A percentile compares a stretch with the other conserved stretches of the same genome.
These are phyloP conservation scores for Sebastes trivittatus DNA, from an alignment of 2,797 vertebrate species.

Conservation along the genomic window DNA sequence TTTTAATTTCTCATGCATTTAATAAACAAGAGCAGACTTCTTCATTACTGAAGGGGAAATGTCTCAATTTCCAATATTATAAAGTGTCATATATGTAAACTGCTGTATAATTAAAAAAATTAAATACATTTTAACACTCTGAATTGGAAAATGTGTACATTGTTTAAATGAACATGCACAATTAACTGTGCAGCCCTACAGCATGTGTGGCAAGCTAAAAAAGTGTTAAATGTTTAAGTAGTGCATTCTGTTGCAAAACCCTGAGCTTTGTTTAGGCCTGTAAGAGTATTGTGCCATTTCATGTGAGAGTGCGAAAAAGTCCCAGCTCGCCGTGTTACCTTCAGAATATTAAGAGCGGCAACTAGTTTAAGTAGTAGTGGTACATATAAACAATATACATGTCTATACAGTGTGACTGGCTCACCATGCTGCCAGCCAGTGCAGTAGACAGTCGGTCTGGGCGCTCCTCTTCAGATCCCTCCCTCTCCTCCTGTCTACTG, in stretches of 20 bases:
- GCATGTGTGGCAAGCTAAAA: background rate
- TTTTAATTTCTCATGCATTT: background rate
- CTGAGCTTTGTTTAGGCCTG: conserved; percentile 12
- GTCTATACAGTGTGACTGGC: conserved; percentile 37
- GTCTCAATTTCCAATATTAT: background rate
- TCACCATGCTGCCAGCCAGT: conserved; percentile 81
- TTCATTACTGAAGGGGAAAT: background rate
- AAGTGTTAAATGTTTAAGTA: background rate
- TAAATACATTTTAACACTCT: background rate
- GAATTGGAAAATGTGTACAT: background rate
- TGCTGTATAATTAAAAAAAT: background rate
- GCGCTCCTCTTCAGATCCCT: conserved; percentile 70
- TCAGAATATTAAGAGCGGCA: background rate
- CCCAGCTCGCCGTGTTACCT: conserved; percentile 23
- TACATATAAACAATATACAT: background rate
- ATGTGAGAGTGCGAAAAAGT: conserved; percentile 1
- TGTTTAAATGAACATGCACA: background rate
- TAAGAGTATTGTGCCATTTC: conserved; percentile 31
- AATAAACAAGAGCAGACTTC: background rate
- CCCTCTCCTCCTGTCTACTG: conserved; percentile 73
- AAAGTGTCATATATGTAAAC: background rate
- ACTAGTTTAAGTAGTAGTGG: background rate
- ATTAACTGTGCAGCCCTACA: background rate
- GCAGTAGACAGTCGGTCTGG: conserved; percentile 60
- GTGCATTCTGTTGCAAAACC: conserved; percentile 18